phyloP scores from a whole-genome alignment of 2,797 vertebrate genomes.

The Eremophila alpestris region DNA sequence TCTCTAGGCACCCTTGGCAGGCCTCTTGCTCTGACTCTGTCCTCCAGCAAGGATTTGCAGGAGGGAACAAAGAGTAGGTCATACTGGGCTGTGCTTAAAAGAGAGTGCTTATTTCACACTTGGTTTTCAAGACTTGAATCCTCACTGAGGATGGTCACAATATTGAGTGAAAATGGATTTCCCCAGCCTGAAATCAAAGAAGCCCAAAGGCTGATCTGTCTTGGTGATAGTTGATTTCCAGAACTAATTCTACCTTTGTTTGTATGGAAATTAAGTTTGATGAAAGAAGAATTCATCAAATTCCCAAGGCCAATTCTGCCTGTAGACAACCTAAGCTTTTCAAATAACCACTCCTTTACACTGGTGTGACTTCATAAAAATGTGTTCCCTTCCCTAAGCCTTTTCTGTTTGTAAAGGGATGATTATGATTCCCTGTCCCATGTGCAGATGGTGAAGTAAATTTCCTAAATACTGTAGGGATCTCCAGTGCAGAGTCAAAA shows the following conservation, averaged over 20 bases:
- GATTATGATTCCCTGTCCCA: neutral
- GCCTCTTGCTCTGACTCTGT: neutral
- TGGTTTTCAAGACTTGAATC: neutral
- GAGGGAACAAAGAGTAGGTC: rapidly evolving
- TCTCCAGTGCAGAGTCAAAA: neutral
- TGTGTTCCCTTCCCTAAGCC: neutral
- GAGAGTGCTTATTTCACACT: neutral
- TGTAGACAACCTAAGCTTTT: neutral
- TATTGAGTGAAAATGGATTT: neutral
- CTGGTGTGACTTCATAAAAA: neutral
- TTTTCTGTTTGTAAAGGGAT: neutral
- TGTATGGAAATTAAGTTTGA: neutral
- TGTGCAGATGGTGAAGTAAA: neutral
- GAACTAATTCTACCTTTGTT: neutral
- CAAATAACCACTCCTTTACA: neutral
- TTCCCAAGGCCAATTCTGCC: neutral
- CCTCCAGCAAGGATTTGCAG: neutral
- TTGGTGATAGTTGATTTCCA: neutral
- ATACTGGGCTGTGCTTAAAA: neutral
- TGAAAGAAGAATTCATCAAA: neutral
- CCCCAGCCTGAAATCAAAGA: neutral
- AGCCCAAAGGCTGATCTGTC: neutral
- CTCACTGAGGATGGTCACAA: neutral
- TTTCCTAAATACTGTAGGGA: neutral
- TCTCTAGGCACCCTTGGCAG: neutral